These are phyloP conservation scores for Metellina segmentata DNA, from an alignment of 2,888 invertebrate species.

Conservation along the genomic window DNA sequence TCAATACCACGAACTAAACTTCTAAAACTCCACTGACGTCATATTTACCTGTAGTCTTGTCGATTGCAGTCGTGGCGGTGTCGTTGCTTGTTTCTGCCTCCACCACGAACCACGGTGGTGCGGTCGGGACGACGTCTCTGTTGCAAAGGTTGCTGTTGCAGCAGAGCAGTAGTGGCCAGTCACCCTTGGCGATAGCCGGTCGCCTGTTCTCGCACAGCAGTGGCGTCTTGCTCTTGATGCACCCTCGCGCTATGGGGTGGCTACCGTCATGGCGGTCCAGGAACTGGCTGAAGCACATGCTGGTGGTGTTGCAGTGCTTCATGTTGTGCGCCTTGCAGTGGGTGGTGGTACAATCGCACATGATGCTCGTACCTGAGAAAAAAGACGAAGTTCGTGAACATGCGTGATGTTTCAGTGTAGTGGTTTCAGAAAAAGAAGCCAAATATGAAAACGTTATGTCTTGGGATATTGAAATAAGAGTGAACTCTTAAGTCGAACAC, in stretches of 20 bases:
- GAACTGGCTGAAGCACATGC: conserved; percentile 81
- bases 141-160: conserved; percentile 81
- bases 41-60: not conserved
- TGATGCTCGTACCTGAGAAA: conserved; percentile 74
- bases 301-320: conserved; percentile 80
- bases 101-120: conserved; percentile 45
- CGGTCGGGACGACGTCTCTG: conserved; percentile 51
- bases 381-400: not conserved
- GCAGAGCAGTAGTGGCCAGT: conserved; percentile 81
- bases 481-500: no score
- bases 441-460: no score
- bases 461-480: no score
- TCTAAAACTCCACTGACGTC: no score
- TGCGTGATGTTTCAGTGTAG: no score
- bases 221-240: conserved; percentile 81
- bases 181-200: conserved; percentile 79
- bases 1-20: no score
- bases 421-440: no score
- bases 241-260: conserved; percentile 80
- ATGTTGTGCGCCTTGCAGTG: conserved; percentile 79
- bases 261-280: conserved; percentile 79
- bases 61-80: not conserved
- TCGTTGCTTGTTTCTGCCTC: not conserved
- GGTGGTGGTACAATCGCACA: conserved; percentile 81
- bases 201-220: conserved; percentile 82